Evolutionary conservation across 2,113 vertebrate species (phyloP).

Genomic region (Ailuropoda melanoleuca): DNA sequence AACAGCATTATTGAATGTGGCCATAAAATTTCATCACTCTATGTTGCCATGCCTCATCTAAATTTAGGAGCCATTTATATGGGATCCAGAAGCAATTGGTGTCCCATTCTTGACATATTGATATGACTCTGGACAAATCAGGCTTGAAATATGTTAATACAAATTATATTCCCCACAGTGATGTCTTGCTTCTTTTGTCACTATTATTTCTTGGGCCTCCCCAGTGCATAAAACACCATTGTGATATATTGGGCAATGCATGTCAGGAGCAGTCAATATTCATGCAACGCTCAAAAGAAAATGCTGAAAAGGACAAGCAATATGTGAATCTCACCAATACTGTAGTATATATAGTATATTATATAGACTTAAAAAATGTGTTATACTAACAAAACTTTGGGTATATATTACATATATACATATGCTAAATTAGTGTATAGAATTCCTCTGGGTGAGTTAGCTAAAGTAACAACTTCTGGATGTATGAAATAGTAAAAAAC

Average conservation of each 20-base stretch:
- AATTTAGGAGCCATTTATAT: conserved; percentile 1
- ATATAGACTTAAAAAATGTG: neutral
- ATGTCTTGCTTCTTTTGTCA: conserved; percentile 42
- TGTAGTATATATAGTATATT: neutral
- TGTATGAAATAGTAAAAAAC: neutral
- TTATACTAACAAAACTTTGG: neutral
- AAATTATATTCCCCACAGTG: conserved; percentile 6
- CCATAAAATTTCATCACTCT: conserved; percentile 20
- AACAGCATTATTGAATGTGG: neutral
- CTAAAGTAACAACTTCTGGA: neutral
- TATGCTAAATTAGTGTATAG: neutral
- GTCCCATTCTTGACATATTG: conserved; percentile 16
- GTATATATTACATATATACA: neutral
- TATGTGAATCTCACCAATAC: neutral
- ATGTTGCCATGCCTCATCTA: neutral
- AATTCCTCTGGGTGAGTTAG: neutral
- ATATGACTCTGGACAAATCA: conserved; percentile 46
- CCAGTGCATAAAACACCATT: neutral
- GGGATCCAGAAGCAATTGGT: neutral
- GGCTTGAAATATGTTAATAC: conserved; percentile 42
- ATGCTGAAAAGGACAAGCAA: neutral
- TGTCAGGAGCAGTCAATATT: neutral
- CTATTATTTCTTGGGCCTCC: conserved; percentile 39
- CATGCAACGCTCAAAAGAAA: neutral
- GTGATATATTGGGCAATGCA: neutral